Base-by-base conservation (phyloP, 2,888 invertebrate species). In the Lamellibrachia satsuma region DNA sequence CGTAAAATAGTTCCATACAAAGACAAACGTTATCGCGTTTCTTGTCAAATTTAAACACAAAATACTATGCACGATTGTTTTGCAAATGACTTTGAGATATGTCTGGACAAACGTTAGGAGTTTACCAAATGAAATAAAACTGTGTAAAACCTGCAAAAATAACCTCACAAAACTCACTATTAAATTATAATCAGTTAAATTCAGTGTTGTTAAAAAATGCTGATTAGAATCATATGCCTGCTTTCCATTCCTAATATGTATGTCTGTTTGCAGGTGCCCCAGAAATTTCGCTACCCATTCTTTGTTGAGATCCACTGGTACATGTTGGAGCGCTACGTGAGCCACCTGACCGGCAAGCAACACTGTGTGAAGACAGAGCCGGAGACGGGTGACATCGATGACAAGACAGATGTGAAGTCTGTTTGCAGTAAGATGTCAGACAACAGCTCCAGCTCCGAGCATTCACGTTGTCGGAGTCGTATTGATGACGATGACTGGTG, bases 231-330 rank as follows among this genome's bases (percentile, higher is more conserved):
- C 39, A 39, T 39, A 39, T 39, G 39, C 39, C 39, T 39, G 39
- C 39, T 39, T 39, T 22, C 75, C 22, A 75, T 60, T 1, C 15
- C 75, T 39, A 39, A 39, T 39, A 39, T 39, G 55, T 55, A 15
- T 22, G 75, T 22, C 75, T 75, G 22, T 22, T 55, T 91, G 6
- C 96, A 98, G 98, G 99, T 99, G 90, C 99, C 99, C 0, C 98
- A 98, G 95, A 99, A 99, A 97, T 99, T 99, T 97, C 98, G 99
- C 0, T 99, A 99, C 96, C 99, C 99, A 0, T 99, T 99, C 97
- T 99, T 99, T 97, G 98, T 98, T 22, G 99, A 99, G 97, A 99
- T 99, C 98, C 97, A 99, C 93, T 99, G 99, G 99, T 99, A 99
- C 97, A 99, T 99, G 90, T 97, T 99, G 94, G 99, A 99, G 95